phyloP scores from a whole-genome alignment of 1,140 invertebrate genomes.

The Helicoverpa zea region DNA sequence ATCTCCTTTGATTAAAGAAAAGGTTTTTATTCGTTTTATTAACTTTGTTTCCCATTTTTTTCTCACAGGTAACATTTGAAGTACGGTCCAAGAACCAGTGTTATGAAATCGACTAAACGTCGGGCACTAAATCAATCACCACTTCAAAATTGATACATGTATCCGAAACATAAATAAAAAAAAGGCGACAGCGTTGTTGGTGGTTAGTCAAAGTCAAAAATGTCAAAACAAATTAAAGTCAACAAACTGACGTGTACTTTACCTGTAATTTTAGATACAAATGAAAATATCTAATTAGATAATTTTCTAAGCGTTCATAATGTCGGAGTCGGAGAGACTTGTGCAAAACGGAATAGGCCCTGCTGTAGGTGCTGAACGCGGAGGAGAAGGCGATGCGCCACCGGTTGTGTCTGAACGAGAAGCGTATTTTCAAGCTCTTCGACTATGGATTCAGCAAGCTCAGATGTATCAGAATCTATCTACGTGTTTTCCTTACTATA shows the following conservation, averaged over 20 bases:
- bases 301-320: constrained; percentile 47
- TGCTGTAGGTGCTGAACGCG: constrained; percentile 38
- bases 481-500: constrained; percentile 88
- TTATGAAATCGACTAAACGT: constrained; percentile 18
- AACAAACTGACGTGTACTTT: constrained; percentile 79
- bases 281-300: constrained; percentile 6
- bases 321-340: constrained; percentile 69
- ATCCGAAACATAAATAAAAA: constrained; percentile 9
- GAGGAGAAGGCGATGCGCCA: constrained; percentile 60
- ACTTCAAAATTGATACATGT: neutral
- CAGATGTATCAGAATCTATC: constrained; percentile 86
- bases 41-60: neutral
- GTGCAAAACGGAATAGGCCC: constrained; percentile 51
- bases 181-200: neutral
- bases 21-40: neutral
- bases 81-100: too few species aligned
- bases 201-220: constrained; percentile 27
- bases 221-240: constrained; percentile 54
- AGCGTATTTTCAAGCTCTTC: constrained; percentile 86
- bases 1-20: too few species aligned
- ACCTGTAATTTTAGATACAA: constrained; percentile 34
- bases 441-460: constrained; percentile 87
- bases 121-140: neutral
- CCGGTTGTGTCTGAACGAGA: constrained; percentile 78
- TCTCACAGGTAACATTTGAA: too few species aligned